Base-by-base conservation (phyloP, 1,140 invertebrate genomes). In the Heliconius himera region DNA sequence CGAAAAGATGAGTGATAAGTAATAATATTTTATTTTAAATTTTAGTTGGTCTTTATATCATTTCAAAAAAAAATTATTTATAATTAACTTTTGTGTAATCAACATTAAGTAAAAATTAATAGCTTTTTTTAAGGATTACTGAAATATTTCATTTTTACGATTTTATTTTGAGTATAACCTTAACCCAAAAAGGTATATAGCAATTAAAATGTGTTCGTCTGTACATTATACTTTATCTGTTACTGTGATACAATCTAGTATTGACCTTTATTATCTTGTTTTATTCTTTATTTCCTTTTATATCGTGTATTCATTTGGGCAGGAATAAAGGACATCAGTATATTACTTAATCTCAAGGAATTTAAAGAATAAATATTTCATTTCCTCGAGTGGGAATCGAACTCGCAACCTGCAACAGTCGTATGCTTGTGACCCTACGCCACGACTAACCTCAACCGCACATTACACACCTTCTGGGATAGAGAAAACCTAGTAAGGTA, bases 101-200 rank as follows among this genome's bases (percentile, higher is more conserved):
- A 66, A 29, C 60, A 66, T 29, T 26, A 46, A 16, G 60, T 29
- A 26, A 66, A 66, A 11, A 66, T 66, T 66, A 66, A 66, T 29
- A 13, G 26, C 13, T 29, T 66, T 66, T 54, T 60, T 66, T 29
- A 66, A 66, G 11, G 26, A 66, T 66, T 66, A 66, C 60, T 66
- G 60, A 66, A 66, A 66, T 66, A 66, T 66, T 66, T 66, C 60
- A 66, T 66, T 66, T 66, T 66, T 26, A 66, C 26, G 11, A 29
- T 66, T 66, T 66, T 66, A 29, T 29, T 66, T 29, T 13, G n/a
- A 26, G 8, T 66, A 29, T 66, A 66, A 66, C 60, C 60, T 66
- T 66, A 66, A 66, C 60, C 60, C 60, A 66, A 66, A 66, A 56
- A 66, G 1, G 9, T 66, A 22, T 66, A 66, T 6, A 66, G 22